Percentiles rank a stretch among this genome's conserved stretches.
These are phyloP conservation scores for Dolichallabes microphthalmus DNA, from an alignment of 2,113 vertebrate species.

Conservation along the genomic window DNA sequence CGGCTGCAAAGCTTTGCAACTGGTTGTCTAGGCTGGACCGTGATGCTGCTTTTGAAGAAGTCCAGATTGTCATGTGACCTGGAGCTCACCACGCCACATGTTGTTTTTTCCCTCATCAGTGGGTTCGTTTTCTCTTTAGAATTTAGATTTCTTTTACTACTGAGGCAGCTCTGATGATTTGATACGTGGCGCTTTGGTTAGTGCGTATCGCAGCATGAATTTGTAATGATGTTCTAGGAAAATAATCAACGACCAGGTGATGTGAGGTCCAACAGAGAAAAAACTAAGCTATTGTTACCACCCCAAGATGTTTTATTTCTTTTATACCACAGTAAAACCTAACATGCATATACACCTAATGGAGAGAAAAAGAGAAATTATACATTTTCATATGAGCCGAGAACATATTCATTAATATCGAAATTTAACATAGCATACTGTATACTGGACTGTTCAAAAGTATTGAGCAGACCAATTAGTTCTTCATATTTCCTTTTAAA, in stretches of 20 bases:
- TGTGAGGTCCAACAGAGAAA: background rate
- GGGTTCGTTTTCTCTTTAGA: constrained; percentile 7
- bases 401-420: background rate
- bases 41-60: constrained; percentile 27
- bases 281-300: background rate
- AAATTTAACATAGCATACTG: too few relatives aligned
- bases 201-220: background rate
- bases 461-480: too few relatives aligned
- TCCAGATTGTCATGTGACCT: constrained; percentile 45
- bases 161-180: background rate
- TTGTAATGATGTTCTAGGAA: background rate
- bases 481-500: too few relatives aligned
- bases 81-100: background rate
- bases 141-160: background rate
- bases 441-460: too few relatives aligned
- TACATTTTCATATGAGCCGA: background rate
- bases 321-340: background rate
- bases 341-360: background rate
- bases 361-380: too few relatives aligned
- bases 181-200: background rate
- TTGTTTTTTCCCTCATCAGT: constrained; percentile 1
- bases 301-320: background rate
- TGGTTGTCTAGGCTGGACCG: constrained; percentile 26
- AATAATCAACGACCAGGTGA: background rate
- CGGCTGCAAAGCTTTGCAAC: constrained; percentile 35